Evolutionary conservation across 2,888 invertebrate species (phyloP).

Genomic region (Ennomos quercinarius): DNA sequence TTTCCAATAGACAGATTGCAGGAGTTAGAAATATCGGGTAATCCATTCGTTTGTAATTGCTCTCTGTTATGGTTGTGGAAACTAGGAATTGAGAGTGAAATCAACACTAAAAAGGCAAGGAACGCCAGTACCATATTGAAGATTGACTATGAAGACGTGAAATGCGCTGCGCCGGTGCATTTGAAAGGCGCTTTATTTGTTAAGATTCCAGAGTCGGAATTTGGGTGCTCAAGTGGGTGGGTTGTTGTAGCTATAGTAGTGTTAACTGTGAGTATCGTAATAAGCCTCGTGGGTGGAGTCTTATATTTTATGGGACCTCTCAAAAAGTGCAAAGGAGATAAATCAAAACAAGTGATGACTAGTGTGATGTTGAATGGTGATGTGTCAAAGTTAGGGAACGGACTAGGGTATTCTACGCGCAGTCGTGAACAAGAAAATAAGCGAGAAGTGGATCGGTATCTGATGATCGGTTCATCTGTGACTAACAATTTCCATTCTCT

Average conservation of each 20-base stretch:
- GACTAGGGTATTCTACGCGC: constrained; percentile 79
- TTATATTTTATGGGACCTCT: constrained; percentile 82
- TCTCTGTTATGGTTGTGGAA: constrained; percentile 95
- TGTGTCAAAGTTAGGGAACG: constrained; percentile 80
- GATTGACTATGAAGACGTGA: constrained; percentile 85
- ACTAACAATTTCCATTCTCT: constrained; percentile 82
- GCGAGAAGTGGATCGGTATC: constrained; percentile 79
- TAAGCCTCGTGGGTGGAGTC: constrained; percentile 80
- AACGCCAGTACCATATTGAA: constrained; percentile 72
- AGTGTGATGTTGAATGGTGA: constrained; percentile 83
- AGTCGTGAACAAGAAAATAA: constrained; percentile 79
- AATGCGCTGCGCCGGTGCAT: constrained; percentile 86
- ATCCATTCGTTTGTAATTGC: constrained; percentile 94
- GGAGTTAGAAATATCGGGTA: constrained; percentile 91
- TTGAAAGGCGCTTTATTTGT: constrained; percentile 81
- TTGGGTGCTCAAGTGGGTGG: constrained; percentile 87
- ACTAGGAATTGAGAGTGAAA: constrained; percentile 80
- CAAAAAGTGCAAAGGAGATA: constrained; percentile 82
- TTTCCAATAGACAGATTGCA: constrained; percentile 93
- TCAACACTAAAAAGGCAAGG: constrained; percentile 65
- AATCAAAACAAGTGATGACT: constrained; percentile 82
- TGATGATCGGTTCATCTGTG: constrained; percentile 82
- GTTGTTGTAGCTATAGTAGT: constrained; percentile 84
- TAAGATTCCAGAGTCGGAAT: constrained; percentile 87
- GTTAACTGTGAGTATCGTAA: constrained; percentile 82